A percentile compares a stretch with the other conserved stretches of the same genome.
Evolutionary conservation across 1,140 invertebrate genomes (phyloP).

Genomic region (Cotesia glomerata): DNA sequence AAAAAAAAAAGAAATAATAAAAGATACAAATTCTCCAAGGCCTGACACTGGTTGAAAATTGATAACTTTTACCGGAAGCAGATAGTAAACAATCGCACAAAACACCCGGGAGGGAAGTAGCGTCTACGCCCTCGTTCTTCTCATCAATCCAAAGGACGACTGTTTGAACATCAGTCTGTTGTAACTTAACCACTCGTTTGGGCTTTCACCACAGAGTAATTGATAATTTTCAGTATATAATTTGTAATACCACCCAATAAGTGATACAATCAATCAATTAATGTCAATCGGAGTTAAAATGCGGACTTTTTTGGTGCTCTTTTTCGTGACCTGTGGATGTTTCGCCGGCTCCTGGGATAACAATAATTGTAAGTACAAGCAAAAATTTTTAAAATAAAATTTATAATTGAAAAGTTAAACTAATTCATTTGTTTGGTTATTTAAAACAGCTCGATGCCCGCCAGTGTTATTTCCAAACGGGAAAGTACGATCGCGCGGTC

Average conservation of each 20-base stretch:
- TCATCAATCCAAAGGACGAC: constrained; percentile 8
- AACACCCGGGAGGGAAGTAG: constrained; percentile 47
- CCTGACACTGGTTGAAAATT: constrained; percentile 21
- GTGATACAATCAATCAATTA: background rate
- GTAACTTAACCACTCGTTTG: background rate
- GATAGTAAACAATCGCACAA: constrained; percentile 52
- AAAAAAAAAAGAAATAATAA: background rate
- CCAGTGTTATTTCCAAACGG: constrained; percentile 51
- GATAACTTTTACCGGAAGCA: constrained; percentile 53
- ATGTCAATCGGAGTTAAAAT: background rate
- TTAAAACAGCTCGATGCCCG: constrained; percentile 42
- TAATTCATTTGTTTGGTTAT: background rate
- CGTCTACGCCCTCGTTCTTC: constrained; percentile 46
- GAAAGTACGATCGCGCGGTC: constrained; percentile 44
- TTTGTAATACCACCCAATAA: too few relatives aligned
- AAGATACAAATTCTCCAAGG: constrained; percentile 17
- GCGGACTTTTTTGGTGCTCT: constrained; percentile 7
- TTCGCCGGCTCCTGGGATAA: constrained; percentile 16
- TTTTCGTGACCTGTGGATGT: constrained; percentile 3
- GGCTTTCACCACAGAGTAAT: constrained; percentile 27
- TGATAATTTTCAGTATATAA: constrained; percentile 13
- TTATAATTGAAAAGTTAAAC: background rate
- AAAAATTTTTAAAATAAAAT: background rate
- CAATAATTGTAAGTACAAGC: constrained; percentile 9
- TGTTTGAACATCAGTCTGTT: background rate